Percentiles rank a stretch among this genome's conserved stretches.
phyloP scores from a whole-genome alignment of 2,797 vertebrate species.

The Poliocrania exsul region DNA sequence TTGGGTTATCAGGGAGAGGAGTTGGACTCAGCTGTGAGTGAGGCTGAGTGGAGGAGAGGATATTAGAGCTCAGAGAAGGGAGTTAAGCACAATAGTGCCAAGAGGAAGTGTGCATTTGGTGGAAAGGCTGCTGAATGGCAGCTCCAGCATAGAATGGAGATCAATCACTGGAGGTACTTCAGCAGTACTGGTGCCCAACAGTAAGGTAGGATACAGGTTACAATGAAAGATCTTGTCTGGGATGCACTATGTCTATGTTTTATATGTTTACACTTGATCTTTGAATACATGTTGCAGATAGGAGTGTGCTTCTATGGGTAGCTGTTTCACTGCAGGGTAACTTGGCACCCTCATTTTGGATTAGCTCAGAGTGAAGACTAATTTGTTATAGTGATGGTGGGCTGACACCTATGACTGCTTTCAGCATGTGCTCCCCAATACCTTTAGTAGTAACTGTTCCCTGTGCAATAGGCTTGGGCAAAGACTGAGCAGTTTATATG shows the following conservation, averaged over 20 bases:
- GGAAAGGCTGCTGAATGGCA: background rate
- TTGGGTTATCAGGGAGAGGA: background rate
- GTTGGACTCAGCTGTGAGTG: background rate
- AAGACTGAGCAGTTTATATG: background rate
- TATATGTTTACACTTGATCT: background rate
- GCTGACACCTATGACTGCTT: background rate
- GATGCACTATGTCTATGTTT: fast-evolving
- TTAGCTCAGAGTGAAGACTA: background rate
- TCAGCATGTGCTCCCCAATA: background rate
- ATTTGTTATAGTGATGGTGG: background rate
- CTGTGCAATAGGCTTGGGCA: background rate
- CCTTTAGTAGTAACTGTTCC: background rate
- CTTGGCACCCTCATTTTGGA: background rate
- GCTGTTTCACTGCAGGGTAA: background rate
- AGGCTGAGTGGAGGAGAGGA: background rate
- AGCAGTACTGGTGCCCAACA: background rate
- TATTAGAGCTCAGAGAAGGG: background rate
- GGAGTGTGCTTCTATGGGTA: background rate
- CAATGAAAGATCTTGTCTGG: background rate
- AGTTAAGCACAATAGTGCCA: background rate
- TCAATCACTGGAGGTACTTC: background rate
- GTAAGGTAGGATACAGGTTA: background rate
- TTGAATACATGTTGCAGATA: background rate
- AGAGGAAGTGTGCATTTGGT: background rate
- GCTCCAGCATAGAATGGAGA: background rate